phyloP scores from a whole-genome alignment of 2,113 vertebrate genomes.

The Scatophagus argus region DNA sequence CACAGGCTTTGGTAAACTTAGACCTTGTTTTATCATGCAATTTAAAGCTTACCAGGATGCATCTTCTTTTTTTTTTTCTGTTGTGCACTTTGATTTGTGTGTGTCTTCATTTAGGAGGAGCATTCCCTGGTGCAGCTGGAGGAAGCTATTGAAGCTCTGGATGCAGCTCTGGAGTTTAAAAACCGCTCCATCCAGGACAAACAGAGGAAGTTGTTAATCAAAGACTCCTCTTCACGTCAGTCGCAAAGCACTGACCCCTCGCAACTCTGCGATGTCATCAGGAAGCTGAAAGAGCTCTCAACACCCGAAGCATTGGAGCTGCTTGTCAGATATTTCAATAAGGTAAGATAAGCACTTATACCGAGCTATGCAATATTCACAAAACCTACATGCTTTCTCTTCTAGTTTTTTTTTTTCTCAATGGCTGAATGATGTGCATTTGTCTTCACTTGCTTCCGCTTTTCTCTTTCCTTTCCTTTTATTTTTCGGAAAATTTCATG shows the following conservation, averaged over 20 bases:
- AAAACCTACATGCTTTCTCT: not conserved
- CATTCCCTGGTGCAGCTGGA: slow-evolving; percentile 89
- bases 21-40: not conserved
- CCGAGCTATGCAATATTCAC: not conserved
- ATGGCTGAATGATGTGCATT: not conserved
- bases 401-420: not conserved
- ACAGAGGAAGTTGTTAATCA: slow-evolving; percentile 78
- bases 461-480: not conserved
- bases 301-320: slow-evolving; percentile 85
- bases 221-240: slow-evolving; percentile 46
- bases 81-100: not conserved
- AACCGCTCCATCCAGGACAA: slow-evolving; percentile 85
- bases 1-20: not conserved
- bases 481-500: not conserved
- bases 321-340: slow-evolving; percentile 92
- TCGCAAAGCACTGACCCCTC: slow-evolving; percentile 63
- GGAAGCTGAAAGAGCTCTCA: slow-evolving; percentile 86
- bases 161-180: slow-evolving; percentile 91
- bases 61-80: not conserved
- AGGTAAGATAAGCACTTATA: slow-evolving; percentile 77
- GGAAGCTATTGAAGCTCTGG: slow-evolving; percentile 91
- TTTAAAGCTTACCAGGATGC: no score
- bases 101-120: slow-evolving; percentile 85
- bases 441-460: no score
- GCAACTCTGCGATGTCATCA: slow-evolving; percentile 82